Percentiles rank a stretch among this genome's conserved stretches.
These are phyloP conservation scores for Spermophilus dauricus DNA, from an alignment of 2,113 vertebrate species.

Conservation along the genomic window DNA sequence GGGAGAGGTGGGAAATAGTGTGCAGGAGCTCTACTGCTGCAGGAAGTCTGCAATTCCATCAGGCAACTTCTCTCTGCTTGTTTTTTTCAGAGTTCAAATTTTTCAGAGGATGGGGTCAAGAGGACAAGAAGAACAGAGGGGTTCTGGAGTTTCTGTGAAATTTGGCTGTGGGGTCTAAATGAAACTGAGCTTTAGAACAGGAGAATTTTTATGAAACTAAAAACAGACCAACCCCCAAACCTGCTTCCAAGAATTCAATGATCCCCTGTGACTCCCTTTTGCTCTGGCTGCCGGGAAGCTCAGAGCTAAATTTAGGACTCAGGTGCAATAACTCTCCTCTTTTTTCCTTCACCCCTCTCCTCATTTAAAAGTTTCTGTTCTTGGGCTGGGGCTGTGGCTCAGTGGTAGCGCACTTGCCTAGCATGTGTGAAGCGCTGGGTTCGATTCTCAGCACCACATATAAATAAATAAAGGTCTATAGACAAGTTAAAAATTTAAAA, in stretches of 20 bases:
- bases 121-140: not conserved
- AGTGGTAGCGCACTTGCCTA: no score
- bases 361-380: slow-evolving; percentile 47
- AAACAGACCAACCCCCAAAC: slow-evolving; percentile 22
- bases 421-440: no score
- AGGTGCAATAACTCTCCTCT: not conserved
- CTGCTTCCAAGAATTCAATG: not conserved
- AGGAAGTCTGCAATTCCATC: not conserved
- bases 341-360: not conserved
- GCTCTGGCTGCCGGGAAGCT: slow-evolving; percentile 48
- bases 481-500: no score
- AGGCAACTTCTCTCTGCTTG: not conserved
- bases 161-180: not conserved
- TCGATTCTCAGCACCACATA: no score
- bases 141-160: slow-evolving; percentile 10
- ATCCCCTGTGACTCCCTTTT: slow-evolving; percentile 31
- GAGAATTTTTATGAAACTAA: slow-evolving; percentile 60
- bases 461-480: no score
- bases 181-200: slow-evolving; percentile 17
- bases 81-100: not conserved
- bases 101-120: not conserved
- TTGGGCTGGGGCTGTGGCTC: no score
- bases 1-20: not conserved
- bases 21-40: not conserved
- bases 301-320: slow-evolving; percentile 41